These are phyloP conservation scores for Caenorhabditis tropicalis DNA, from an alignment of 1,140 invertebrate genomes.

Conservation along the genomic window DNA sequence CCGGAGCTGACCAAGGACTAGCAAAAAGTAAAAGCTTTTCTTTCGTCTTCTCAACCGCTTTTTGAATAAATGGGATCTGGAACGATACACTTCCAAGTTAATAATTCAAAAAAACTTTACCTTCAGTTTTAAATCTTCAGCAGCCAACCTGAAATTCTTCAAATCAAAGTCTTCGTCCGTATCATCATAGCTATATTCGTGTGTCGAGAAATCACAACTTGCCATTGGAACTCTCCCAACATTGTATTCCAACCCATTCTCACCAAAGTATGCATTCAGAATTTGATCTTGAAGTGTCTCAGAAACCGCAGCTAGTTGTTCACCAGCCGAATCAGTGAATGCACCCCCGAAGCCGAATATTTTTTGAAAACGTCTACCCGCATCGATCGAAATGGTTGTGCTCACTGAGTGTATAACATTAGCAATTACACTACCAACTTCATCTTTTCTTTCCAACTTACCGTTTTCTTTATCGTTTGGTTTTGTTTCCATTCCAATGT, in stretches of 20 bases:
- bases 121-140: slow-evolving; percentile 40
- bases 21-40: slow-evolving; percentile 77
- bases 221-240: slow-evolving; percentile 82
- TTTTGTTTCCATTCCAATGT: not conserved
- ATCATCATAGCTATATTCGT: slow-evolving; percentile 50
- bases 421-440: not conserved
- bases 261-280: slow-evolving; percentile 70
- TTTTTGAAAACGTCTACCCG: slow-evolving; percentile 14
- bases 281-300: slow-evolving; percentile 65
- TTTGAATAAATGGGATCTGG: slow-evolving; percentile 79
- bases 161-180: slow-evolving; percentile 24
- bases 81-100: not conserved
- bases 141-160: slow-evolving; percentile 25
- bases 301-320: slow-evolving; percentile 71
- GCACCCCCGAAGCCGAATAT: slow-evolving; percentile 73
- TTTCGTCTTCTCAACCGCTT: slow-evolving; percentile 73
- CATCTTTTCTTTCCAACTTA: not conserved
- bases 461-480: not conserved
- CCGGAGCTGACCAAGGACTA: slow-evolving; percentile 84
- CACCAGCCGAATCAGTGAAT: slow-evolving; percentile 73
- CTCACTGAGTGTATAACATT: not conserved
- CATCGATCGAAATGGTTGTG: slow-evolving; percentile 5
- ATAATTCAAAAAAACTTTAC: too few relatives aligned
- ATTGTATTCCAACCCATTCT: slow-evolving; percentile 78
- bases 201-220: slow-evolving; percentile 82